Conservation (phyloP, 2,113 vertebrate species). For the Scartelaos histophorus region DNA sequence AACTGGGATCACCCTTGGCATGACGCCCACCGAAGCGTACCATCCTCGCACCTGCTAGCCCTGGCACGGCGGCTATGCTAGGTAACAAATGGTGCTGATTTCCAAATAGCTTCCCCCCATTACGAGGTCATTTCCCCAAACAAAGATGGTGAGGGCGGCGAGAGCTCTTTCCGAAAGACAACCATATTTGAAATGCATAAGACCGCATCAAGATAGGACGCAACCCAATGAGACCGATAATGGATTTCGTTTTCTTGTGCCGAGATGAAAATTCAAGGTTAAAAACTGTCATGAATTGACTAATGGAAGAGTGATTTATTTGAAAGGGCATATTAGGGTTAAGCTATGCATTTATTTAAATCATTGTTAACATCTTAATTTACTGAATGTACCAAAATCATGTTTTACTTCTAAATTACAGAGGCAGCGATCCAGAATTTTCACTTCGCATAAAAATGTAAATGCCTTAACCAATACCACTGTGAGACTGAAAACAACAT, state of each 20-base stretch:
- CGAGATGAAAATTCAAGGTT: constrained; percentile 5
- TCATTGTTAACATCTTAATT: no score
- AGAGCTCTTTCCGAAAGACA: not conserved
- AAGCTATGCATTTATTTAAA: no score
- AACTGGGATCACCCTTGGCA: no score
- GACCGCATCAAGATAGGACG: not conserved
- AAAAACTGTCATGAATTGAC: not conserved
- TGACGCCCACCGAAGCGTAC: not conserved
- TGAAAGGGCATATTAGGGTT: no score
- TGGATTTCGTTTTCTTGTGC: not conserved
- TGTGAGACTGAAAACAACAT: no score
- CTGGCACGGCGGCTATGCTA: not conserved
- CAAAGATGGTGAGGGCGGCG: not conserved
- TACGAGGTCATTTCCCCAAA: constrained; percentile 3
- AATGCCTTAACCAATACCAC: no score
- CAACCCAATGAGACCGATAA: not conserved
- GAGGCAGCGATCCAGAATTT: no score
- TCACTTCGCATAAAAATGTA: no score
- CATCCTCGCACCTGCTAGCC: not conserved
- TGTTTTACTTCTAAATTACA: no score
- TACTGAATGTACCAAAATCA: no score
- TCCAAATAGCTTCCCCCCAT: not conserved
- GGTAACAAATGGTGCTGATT: not conserved
- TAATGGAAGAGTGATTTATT: not conserved
- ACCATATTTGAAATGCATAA: not conserved